Percentiles rank a stretch among this genome's conserved stretches.
These are phyloP conservation scores for Thereva unica DNA, from an alignment of 2,888 invertebrate genomes.

Conservation along the genomic window DNA sequence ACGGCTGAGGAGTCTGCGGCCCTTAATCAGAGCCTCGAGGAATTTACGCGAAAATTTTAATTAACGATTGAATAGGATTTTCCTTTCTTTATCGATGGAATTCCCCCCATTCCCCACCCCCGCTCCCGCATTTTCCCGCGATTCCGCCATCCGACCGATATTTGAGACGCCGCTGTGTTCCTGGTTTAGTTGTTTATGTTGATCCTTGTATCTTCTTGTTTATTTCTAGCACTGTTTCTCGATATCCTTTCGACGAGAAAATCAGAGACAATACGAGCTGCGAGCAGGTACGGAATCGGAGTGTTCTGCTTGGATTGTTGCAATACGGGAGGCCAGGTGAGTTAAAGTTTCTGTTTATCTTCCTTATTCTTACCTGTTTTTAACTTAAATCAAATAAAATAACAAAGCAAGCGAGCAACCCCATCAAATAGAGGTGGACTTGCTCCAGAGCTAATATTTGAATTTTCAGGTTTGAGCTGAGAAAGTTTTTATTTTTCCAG, in stretches of 20 bases:
- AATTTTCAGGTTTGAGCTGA: too few relatives aligned
- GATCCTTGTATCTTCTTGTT: conserved; percentile 25
- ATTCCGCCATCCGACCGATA: too few relatives aligned
- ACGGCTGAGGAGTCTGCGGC: background rate
- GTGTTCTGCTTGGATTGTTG: conserved; percentile 88
- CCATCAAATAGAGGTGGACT: too few relatives aligned
- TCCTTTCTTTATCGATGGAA: too few relatives aligned
- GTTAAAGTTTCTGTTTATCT: conserved; percentile 38
- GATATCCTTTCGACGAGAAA: conserved; percentile 83
- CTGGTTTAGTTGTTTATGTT: background rate
- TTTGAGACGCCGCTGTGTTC: too few relatives aligned
- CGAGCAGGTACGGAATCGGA: conserved; percentile 82
- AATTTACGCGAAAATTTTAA: background rate
- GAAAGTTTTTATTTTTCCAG: too few relatives aligned
- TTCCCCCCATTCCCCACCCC: too few relatives aligned
- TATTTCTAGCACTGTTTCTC: conserved; percentile 81
- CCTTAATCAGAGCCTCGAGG: background rate
- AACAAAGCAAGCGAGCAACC: too few relatives aligned
- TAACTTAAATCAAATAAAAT: background rate
- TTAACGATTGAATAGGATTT: too few relatives aligned
- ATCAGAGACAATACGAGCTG: conserved; percentile 84
- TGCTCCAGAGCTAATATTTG: too few relatives aligned
- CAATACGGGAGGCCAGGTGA: conserved; percentile 86
- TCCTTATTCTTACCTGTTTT: background rate
- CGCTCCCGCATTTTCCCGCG: too few relatives aligned